These are phyloP conservation scores for Rhaphigaster nebulosa DNA, from an alignment of 2,888 invertebrate species.

Conservation along the genomic window DNA sequence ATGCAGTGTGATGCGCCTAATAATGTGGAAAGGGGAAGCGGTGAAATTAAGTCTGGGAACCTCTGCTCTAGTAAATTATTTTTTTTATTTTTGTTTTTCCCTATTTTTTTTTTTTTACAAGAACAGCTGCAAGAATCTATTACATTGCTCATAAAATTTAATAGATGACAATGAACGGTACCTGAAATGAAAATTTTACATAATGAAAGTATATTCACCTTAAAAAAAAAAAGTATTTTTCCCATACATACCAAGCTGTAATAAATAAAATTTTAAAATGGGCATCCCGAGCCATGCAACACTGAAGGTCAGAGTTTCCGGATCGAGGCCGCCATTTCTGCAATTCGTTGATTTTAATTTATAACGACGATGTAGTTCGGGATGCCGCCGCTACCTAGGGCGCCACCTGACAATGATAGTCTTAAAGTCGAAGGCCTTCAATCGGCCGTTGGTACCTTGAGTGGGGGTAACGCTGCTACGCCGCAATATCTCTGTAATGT, in stretches of 20 bases:
- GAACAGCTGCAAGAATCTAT: too few relatives aligned
- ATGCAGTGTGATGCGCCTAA: too few relatives aligned
- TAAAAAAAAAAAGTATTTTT: too few relatives aligned
- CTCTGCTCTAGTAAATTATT: too few relatives aligned
- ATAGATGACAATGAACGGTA: too few relatives aligned
- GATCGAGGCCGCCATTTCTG: background rate
- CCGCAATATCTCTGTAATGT: background rate
- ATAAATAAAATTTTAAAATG: background rate
- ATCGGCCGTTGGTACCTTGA: background rate
- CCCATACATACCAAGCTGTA: background rate
- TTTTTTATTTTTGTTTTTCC: too few relatives aligned
- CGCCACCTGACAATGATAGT: background rate
- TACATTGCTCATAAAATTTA: too few relatives aligned
- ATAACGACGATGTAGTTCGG: background rate
- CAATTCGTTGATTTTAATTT: slow-evolving; percentile 20
- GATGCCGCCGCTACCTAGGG: background rate
- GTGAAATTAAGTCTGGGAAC: too few relatives aligned
- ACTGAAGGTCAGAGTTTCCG: slow-evolving; percentile 28
- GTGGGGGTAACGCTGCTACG: background rate
- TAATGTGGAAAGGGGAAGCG: too few relatives aligned
- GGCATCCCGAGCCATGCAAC: background rate
- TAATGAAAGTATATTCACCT: too few relatives aligned
- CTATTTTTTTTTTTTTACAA: too few relatives aligned
- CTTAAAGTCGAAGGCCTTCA: background rate
- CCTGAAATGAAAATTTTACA: too few relatives aligned